Evolutionary conservation across 2,888 invertebrate genomes (phyloP), one percentile per base, ranked within the genome.

Genomic region (Drepanosiphum platanoidis): DNA sequence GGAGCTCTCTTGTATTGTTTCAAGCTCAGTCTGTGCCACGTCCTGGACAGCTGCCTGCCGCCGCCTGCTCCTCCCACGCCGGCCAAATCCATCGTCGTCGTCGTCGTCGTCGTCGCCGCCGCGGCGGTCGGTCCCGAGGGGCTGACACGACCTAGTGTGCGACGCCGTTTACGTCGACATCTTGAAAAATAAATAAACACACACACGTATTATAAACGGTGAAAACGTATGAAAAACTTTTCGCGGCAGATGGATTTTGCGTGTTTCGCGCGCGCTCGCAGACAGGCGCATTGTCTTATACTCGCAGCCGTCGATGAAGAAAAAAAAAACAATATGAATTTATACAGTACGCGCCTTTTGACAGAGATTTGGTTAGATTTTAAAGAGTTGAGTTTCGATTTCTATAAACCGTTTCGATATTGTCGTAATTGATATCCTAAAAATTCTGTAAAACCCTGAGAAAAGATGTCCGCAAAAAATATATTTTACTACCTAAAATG

Each of bases 1-100:
- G 83, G 83, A 30, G 83, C 83, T 27, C 83, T 42, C 39, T 68
- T 84, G 75, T 84, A 84, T 75, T 84, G 83, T 77, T 84, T 84
- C 68, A 84, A 66, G 66, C 83, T 84, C 66, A 77, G 75, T 36
- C 83, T 84, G 36, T 66, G 83, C 83, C 83, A 84, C 52, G 83
- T 52, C 18, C 83, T 74, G 27, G 30, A 34, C 27, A 27, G 27
- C 39, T 58, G 81, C 27, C 42, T 84, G 27, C 83, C 83, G 15
- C 27, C 42, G 0, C 72, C 58, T 46, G 22, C 30, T 34, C 66
- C 83, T n/a, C 39, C 75, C 1, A 66, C 83, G 22, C 64, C 52
- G 22, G 27, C n/a, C 36, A 34, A 52, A 22, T 84, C 83, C 83
- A 84, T 84, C 22, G 34, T 34, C n/a, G 61, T 42, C n/a, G 42